These are phyloP conservation scores for Seladonia tumulorum DNA, from an alignment of 2,888 invertebrate genomes.

Conservation along the genomic window DNA sequence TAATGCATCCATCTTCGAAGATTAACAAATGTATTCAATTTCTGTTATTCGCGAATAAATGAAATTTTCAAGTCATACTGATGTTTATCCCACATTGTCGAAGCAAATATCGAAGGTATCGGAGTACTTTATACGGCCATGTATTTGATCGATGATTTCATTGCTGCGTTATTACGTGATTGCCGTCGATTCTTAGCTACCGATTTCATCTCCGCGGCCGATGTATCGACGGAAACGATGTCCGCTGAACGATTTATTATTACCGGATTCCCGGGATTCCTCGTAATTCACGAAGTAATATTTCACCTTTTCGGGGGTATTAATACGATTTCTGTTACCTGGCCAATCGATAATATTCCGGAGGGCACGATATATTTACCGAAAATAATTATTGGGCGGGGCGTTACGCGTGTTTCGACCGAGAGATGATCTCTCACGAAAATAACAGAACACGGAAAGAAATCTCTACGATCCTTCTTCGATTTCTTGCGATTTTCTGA, in stretches of 20 bases:
- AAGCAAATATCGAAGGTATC: background rate
- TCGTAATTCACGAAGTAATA: constrained; percentile 41
- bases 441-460: background rate
- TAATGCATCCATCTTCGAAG: background rate
- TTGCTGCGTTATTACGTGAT: constrained; percentile 25
- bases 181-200: constrained; percentile 18
- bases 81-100: too few relatives aligned
- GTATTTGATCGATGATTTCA: constrained; percentile 49
- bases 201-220: constrained; percentile 26
- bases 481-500: too few relatives aligned
- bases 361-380: background rate
- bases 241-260: constrained; percentile 21
- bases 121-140: constrained; percentile 18
- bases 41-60: too few relatives aligned
- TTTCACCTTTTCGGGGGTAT: constrained; percentile 20
- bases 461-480: too few relatives aligned
- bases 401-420: background rate
- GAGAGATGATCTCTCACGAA: background rate
- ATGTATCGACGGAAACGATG: constrained; percentile 29
- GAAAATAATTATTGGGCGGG: background rate
- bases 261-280: constrained; percentile 28
- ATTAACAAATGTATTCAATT: too few relatives aligned
- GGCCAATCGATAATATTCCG: constrained; percentile 22
- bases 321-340: constrained; percentile 9
- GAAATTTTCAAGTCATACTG: too few relatives aligned